These are phyloP conservation scores for Glossophaga mutica DNA, from an alignment of 2,797 vertebrate genomes.

Conservation along the genomic window DNA sequence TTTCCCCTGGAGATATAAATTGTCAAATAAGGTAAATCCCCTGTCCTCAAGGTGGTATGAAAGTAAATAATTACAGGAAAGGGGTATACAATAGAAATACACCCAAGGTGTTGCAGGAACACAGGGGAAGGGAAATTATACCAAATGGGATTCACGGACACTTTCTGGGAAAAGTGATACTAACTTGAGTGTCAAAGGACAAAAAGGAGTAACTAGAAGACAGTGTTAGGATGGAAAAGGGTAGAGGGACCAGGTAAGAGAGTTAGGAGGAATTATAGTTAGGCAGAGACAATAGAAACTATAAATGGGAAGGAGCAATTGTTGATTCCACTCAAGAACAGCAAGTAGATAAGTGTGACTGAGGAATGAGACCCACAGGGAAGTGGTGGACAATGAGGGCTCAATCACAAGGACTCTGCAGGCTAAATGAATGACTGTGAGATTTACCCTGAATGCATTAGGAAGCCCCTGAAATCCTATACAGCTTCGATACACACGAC, in stretches of 20 bases:
- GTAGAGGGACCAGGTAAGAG: background rate
- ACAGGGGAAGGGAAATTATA: background rate
- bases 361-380: fast-evolving
- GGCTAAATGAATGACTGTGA: background rate
- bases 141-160: background rate
- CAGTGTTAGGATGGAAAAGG: background rate
- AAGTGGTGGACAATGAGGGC: fast-evolving
- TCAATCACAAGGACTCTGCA: no score
- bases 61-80: background rate
- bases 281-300: background rate
- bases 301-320: background rate
- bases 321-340: background rate
- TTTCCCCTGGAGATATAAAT: background rate
- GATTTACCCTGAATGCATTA: background rate
- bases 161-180: background rate
- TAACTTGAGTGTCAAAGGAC: background rate
- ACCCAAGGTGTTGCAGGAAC: background rate
- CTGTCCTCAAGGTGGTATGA: background rate
- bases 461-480: background rate
- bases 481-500: background rate
- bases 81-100: background rate
- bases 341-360: fast-evolving
- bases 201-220: background rate
- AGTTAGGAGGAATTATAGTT: background rate
- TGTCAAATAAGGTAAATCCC: background rate